Conservation (phyloP, 2,113 vertebrate species). For the Hiodon tergisus region DNA sequence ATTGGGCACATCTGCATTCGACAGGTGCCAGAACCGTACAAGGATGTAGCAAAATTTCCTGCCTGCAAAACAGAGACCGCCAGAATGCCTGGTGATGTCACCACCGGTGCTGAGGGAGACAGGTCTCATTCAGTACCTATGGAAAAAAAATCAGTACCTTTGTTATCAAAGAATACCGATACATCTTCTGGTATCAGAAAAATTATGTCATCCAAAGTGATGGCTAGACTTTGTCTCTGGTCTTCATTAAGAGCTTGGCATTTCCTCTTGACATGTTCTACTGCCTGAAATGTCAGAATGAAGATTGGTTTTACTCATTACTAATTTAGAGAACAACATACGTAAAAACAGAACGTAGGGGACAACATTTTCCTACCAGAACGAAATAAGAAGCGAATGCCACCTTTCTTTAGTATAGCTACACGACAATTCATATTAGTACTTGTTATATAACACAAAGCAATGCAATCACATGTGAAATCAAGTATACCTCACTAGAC, state of each 20-base stretch:
- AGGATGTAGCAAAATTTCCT: slow-evolving; percentile 33
- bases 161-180: slow-evolving; percentile 38
- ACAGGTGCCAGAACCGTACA: slow-evolving; percentile 50
- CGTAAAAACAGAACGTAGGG: background rate
- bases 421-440: too few species aligned
- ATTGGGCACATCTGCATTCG: slow-evolving; percentile 40
- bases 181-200: slow-evolving; percentile 48
- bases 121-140: background rate
- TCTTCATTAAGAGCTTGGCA: slow-evolving; percentile 27
- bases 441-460: too few species aligned
- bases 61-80: background rate
- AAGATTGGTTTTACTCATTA: background rate
- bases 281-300: slow-evolving; percentile 34
- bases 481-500: slow-evolving; percentile 43
- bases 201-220: slow-evolving; percentile 45
- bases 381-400: too few species aligned
- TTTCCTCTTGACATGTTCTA: slow-evolving; percentile 36
- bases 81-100: background rate
- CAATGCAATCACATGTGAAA: too few species aligned
- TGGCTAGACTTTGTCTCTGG: slow-evolving; percentile 38
- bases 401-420: too few species aligned
- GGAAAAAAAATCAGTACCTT: slow-evolving; percentile 18
- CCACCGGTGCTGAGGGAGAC: background rate
- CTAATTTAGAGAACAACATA: background rate
- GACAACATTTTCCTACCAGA: background rate